Evolutionary conservation across 2,113 vertebrate species (phyloP).

Genomic region (Stegastes partitus): DNA sequence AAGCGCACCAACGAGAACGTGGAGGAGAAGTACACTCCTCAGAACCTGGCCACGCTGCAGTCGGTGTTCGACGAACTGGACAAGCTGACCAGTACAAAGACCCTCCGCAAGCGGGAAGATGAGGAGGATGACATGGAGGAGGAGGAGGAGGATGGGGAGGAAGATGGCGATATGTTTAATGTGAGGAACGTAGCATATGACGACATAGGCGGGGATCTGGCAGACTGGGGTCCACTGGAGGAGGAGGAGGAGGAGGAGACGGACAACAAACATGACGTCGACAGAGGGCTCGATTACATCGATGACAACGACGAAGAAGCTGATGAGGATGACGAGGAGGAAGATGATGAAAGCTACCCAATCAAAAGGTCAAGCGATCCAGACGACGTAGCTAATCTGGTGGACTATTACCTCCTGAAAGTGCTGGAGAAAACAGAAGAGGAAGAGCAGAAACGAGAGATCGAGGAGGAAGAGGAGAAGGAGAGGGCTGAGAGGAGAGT

Average conservation of each 20-base stretch:
- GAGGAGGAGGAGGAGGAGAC: conserved; percentile 87
- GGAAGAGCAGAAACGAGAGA: conserved; percentile 76
- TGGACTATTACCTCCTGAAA: conserved; percentile 91
- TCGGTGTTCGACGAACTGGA: conserved; percentile 95
- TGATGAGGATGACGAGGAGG: conserved; percentile 50
- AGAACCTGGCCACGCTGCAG: conserved; percentile 94
- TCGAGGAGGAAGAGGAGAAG: conserved; percentile 66
- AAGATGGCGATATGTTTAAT: conserved; percentile 85
- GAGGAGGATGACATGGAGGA: conserved; percentile 52
- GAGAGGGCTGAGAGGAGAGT: conserved; percentile 84
- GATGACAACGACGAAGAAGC: conserved; percentile 76
- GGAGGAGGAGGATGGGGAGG: conserved; percentile 81
- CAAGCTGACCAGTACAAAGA: conserved; percentile 84
- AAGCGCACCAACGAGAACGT: conserved; percentile 96
- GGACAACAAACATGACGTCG: conserved; percentile 85
- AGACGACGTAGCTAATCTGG: conserved; percentile 88
- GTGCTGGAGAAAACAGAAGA: conserved; percentile 86
- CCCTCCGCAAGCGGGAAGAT: conserved; percentile 55
- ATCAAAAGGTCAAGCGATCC: conserved; percentile 88
- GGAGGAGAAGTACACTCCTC: conserved; percentile 95
- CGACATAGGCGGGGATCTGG: conserved; percentile 86
- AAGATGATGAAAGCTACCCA: conserved; percentile 80
- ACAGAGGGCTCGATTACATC: conserved; percentile 80
- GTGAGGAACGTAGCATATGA: conserved; percentile 90
- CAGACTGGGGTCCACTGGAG: conserved; percentile 90